Conservation (phyloP, 2,888 invertebrate genomes). For the Euzetes globulus region DNA sequence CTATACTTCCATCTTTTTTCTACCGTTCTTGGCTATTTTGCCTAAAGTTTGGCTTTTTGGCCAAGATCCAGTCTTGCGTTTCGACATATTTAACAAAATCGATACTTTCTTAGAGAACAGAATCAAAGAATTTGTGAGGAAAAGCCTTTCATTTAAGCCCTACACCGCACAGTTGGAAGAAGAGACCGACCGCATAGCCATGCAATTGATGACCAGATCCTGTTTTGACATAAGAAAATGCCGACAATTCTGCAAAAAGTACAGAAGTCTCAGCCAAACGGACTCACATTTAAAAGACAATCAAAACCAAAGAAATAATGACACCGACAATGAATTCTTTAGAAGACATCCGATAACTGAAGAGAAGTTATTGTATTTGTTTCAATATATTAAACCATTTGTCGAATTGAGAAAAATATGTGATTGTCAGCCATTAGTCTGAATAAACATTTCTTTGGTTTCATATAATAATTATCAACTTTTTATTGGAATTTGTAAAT, state of each 20-base stretch:
- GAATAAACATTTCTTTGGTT: too few relatives aligned
- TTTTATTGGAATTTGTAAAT: too few relatives aligned
- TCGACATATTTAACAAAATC: neutral
- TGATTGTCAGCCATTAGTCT: conserved; percentile 5
- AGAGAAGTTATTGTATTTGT: conserved; percentile 9
- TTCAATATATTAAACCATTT: conserved; percentile 3
- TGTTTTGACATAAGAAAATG: conserved; percentile 54
- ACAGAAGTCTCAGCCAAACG: neutral
- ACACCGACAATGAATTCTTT: neutral
- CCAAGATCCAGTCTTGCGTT: neutral
- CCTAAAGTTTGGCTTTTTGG: neutral
- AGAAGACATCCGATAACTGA: conserved; percentile 15
- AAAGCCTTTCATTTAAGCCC: conserved; percentile 44
- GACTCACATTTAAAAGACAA: neutral
- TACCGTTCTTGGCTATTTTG: neutral
- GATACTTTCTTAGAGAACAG: neutral
- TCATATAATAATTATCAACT: too few relatives aligned
- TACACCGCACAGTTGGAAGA: conserved; percentile 54
- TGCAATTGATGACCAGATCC: conserved; percentile 54
- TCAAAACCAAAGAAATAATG: neutral
- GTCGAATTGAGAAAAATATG: conserved; percentile 1
- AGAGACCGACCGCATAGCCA: conserved; percentile 57
- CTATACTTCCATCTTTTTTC: neutral
- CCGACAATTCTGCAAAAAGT: conserved; percentile 6
- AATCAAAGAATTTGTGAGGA: neutral